phyloP scores from a whole-genome alignment of 2,888 invertebrate species.

The Orthosia incerta region DNA sequence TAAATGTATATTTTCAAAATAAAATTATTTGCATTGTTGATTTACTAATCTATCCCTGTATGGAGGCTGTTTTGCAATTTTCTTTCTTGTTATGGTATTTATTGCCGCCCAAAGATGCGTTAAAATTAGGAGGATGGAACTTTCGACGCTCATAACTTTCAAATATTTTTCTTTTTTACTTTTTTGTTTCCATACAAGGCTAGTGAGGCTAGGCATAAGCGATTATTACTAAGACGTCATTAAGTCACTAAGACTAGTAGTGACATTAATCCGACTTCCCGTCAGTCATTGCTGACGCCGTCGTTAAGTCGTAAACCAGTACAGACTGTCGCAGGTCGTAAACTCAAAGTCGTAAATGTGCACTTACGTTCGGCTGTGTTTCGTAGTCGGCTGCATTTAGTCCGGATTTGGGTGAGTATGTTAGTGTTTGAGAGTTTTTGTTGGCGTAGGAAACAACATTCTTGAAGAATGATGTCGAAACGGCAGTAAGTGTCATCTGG shows the following conservation, averaged over 20 bases:
- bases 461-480: not conserved
- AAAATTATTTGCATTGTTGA: too few relatives aligned
- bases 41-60: too few relatives aligned
- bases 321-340: conserved; percentile 65
- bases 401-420: conserved; percentile 31
- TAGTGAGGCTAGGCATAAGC: too few relatives aligned
- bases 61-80: too few relatives aligned
- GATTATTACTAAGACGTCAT: conserved; percentile 52
- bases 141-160: too few relatives aligned
- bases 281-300: conserved; percentile 62
- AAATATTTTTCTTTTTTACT: too few relatives aligned
- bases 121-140: too few relatives aligned
- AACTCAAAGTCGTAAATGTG: conserved; percentile 58
- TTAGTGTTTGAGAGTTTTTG: conserved; percentile 10
- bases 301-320: conserved; percentile 57
- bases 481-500: not conserved
- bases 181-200: too few relatives aligned
- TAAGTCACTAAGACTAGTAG: conserved; percentile 54
- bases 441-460: not conserved
- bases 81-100: too few relatives aligned
- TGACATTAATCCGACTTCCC: conserved; percentile 62
- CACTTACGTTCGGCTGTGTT: conserved; percentile 64
- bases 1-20: too few relatives aligned
- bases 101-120: too few relatives aligned
- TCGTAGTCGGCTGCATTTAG: conserved; percentile 44